Evolutionary conservation across 2,113 vertebrate genomes (phyloP).

Genomic region (Promerops cafer): DNA sequence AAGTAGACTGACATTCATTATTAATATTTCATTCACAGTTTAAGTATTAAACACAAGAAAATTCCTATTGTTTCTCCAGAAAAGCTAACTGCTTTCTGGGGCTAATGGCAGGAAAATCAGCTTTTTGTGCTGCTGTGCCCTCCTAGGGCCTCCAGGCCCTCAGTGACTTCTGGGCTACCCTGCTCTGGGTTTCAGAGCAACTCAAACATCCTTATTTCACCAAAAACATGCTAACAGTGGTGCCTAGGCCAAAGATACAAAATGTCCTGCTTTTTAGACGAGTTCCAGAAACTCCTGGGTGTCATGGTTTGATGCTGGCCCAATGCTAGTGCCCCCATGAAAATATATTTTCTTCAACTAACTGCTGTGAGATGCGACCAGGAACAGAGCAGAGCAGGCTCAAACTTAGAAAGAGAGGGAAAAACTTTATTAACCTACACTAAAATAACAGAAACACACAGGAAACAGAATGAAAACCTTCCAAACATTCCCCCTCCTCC

Average conservation of each 20-base stretch:
- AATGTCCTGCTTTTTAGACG: not conserved
- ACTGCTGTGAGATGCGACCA: no score
- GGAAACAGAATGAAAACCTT: no score
- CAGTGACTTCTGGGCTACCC: not conserved
- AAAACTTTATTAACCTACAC: no score
- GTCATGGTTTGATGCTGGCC: no score
- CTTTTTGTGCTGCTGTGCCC: not conserved
- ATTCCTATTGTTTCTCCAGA: not conserved
- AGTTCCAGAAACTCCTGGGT: not conserved
- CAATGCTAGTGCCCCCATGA: no score
- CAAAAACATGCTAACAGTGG: not conserved
- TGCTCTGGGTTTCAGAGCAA: not conserved
- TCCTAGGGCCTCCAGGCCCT: not conserved
- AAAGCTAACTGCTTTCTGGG: not conserved
- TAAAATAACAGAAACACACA: no score
- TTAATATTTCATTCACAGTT: constrained; percentile 10
- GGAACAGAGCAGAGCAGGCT: no score
- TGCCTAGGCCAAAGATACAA: not conserved
- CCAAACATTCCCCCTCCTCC: no score
- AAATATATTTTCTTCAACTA: no score
- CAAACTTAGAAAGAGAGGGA: no score
- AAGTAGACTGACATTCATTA: constrained; percentile 14
- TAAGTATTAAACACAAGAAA: constrained; percentile 2
- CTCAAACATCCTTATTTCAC: not conserved
- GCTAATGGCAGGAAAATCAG: not conserved